phyloP scores from a whole-genome alignment of 2,888 invertebrate species.

The Caenorhabditis plicata region DNA sequence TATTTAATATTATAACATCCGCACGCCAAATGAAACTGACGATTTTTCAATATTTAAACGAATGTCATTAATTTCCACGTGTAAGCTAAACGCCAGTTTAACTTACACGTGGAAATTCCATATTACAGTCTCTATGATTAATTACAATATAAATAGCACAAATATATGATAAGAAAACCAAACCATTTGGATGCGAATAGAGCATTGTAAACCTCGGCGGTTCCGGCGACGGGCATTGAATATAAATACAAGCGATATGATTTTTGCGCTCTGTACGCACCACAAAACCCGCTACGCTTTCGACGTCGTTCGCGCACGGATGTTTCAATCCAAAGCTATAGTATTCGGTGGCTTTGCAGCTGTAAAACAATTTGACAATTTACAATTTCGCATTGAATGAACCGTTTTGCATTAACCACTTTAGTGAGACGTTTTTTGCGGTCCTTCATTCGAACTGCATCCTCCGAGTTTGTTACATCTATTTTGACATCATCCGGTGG shows the following conservation, averaged over 20 bases:
- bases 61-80: too few relatives aligned
- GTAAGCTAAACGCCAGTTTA: too few relatives aligned
- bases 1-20: too few relatives aligned
- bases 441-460: constrained; percentile 1
- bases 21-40: too few relatives aligned
- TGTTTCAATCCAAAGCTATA: constrained; percentile 46
- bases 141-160: too few relatives aligned
- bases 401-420: constrained; percentile 5
- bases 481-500: constrained; percentile 7
- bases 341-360: too few relatives aligned
- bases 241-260: constrained; percentile 38
- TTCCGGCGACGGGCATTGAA: constrained; percentile 21
- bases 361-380: too few relatives aligned
- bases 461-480: not conserved
- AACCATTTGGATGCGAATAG: constrained; percentile 56
- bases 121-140: too few relatives aligned
- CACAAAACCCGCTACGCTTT: constrained; percentile 33
- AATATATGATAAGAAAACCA: too few relatives aligned
- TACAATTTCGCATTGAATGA: too few relatives aligned
- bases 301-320: constrained; percentile 38
- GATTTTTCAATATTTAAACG: too few relatives aligned
- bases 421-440: constrained; percentile 21
- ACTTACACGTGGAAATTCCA: too few relatives aligned
- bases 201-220: constrained; percentile 42
- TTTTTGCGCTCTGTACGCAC: constrained; percentile 27